Evolutionary conservation across 2,797 vertebrate species (phyloP), one percentile per base, ranked within the genome.

Genomic region (Monodelphis domestica): DNA sequence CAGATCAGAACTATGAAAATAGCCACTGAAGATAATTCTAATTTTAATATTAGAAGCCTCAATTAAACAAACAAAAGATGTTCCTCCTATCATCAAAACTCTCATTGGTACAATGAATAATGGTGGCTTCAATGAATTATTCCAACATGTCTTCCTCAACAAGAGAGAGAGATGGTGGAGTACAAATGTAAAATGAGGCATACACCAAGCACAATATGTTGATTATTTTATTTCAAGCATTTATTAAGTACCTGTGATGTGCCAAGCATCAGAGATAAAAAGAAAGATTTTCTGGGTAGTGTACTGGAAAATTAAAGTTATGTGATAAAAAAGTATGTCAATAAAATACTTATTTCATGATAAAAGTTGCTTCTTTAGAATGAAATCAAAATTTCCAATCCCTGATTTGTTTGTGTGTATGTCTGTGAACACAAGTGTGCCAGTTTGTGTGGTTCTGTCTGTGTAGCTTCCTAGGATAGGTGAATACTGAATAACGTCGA

Each of bases 1-100:
- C 21, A 84, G 45, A 21, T 10, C 51, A 53, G 87, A 88, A 30
- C 38, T 84, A 26, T 45, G 38, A 94, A 95, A 89, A 89, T 89
- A 95, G 38, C 2, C 28, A 57, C 53, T 12, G 63, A 87, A 89
- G 53, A 4, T 94, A 92, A 91, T 63, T 0, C 4, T 17, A 89
- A 59, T 33, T 55, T 88, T n/a, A 14, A 33, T 53, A 12, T 51
- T 57, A 4, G 88, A 87, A 89, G n/a, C 2, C 50, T 38, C 33
- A 45, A 45, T 84, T 84, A 84, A 84, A 84, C 38, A 84, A 84
- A 50, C 38, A 45, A 45, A 78, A 78, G 45, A 1, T 14, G 1
- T 2, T 7, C 30, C 15, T 84, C 17, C 38, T 45, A 50, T 10
- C 33, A 84, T 84, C 21, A 84, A 45, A 84, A 26, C 38, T 84